phyloP scores from a whole-genome alignment of 2,888 invertebrate genomes.

The Trichopria drosophilae region DNA sequence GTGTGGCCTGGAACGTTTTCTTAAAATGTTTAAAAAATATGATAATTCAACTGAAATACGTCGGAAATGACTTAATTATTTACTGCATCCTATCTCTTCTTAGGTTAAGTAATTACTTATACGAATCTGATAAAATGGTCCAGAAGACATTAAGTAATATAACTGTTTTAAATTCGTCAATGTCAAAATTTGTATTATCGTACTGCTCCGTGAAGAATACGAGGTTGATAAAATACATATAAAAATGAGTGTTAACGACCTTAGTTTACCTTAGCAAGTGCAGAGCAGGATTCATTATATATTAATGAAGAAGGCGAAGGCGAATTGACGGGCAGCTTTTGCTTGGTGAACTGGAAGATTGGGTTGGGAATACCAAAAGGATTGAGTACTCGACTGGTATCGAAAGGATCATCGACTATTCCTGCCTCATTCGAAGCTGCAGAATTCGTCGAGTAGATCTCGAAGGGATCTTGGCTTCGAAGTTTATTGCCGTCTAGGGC shows the following conservation, averaged over 20 bases:
- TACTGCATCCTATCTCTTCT: no score
- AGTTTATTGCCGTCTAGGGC: slow-evolving; percentile 10
- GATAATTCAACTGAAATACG: no score
- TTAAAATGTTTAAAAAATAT: no score
- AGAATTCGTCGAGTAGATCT: slow-evolving; percentile 27
- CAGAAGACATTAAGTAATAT: no score
- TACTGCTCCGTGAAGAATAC: no score
- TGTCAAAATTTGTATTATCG: no score
- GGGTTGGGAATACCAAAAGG: slow-evolving; percentile 44
- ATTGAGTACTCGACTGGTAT: slow-evolving; percentile 48
- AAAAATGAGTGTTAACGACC: slow-evolving; percentile 39
- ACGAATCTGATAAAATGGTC: no score
- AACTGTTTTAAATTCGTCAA: no score
- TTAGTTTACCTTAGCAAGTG: slow-evolving; percentile 53
- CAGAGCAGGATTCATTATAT: slow-evolving; percentile 47
- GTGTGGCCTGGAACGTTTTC: no score
- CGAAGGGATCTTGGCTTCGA: slow-evolving; percentile 31
- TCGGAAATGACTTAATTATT: no score
- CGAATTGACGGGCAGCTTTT: slow-evolving; percentile 39
- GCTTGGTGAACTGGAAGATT: slow-evolving; percentile 37
- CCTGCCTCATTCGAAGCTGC: slow-evolving; percentile 32
- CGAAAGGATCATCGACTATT: slow-evolving; percentile 49
- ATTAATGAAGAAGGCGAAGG: slow-evolving; percentile 46
- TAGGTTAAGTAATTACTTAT: no score
- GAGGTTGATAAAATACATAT: no score